A percentile compares a stretch with the other conserved stretches of the same genome.
Conservation (phyloP, 2,888 invertebrate species). For the Mystacides longicornis region DNA sequence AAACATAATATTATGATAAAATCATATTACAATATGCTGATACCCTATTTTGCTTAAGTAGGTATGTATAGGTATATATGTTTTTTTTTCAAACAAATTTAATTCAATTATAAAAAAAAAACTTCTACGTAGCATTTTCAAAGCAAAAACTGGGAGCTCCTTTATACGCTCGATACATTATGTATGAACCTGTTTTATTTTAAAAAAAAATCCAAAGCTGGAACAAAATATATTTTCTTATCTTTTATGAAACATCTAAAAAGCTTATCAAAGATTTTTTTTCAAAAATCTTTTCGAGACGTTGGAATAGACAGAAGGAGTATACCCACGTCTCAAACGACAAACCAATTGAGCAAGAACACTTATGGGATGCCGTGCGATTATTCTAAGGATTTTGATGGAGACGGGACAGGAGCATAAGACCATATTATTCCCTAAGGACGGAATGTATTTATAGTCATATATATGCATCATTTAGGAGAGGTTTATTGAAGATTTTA, state of each 20-base stretch:
- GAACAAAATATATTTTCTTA: neutral
- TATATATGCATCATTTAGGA: slow-evolving; percentile 2
- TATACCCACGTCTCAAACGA: neutral
- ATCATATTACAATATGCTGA: no score
- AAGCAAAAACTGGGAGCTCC: no score
- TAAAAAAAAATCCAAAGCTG: no score
- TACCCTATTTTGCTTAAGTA: no score
- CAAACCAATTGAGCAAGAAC: slow-evolving; percentile 3
- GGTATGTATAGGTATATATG: no score
- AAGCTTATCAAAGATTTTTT: neutral
- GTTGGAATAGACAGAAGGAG: neutral
- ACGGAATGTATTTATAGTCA: neutral
- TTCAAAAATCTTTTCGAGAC: neutral
- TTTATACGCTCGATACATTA: no score
- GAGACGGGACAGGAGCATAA: neutral
- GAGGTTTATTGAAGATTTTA: slow-evolving; percentile 8
- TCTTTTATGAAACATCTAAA: neutral
- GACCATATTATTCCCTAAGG: neutral
- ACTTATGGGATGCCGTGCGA: neutral
- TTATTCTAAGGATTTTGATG: neutral
- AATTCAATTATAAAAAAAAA: no score
- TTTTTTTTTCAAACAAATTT: no score
- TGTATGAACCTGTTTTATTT: no score
- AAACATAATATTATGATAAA: no score
- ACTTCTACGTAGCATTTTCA: no score